Evolutionary conservation across 2,888 invertebrate species (phyloP).

Genomic region (Latrodectus elegans): DNA sequence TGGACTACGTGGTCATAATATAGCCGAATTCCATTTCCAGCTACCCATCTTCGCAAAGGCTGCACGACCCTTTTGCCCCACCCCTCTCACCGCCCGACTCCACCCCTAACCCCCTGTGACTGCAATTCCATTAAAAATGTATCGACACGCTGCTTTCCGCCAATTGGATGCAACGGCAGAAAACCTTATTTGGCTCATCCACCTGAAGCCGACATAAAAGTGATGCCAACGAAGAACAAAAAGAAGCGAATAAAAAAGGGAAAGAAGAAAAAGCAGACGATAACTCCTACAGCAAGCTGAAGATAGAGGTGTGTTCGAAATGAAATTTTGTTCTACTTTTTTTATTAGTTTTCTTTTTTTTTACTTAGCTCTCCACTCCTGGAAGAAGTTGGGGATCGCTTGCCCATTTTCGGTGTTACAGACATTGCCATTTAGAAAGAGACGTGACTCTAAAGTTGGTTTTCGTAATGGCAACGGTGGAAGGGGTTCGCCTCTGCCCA

Average conservation of each 20-base stretch:
- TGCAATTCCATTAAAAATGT: constrained; percentile 45
- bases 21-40: neutral
- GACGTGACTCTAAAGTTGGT: constrained; percentile 3
- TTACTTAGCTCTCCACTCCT: neutral
- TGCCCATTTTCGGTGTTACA: constrained; percentile 2
- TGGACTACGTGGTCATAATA: constrained; percentile 22
- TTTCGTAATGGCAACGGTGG: neutral
- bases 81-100: constrained; percentile 7
- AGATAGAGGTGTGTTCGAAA: neutral
- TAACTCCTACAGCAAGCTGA: neutral
- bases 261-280: constrained; percentile 1
- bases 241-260: neutral
- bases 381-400: neutral
- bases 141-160: constrained; percentile 10
- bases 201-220: constrained; percentile 2
- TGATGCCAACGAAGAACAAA: neutral
- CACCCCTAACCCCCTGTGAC: constrained; percentile 19
- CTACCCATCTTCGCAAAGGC: constrained; percentile 9
- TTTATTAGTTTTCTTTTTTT: neutral
- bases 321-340: neutral
- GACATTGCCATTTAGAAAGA: constrained; percentile 2
- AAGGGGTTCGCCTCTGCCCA: neutral
- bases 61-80: constrained; percentile 25
- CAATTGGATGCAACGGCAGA: constrained; percentile 8
- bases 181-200: neutral